Evolutionary conservation across 2,113 vertebrate genomes (phyloP), one percentile per base, ranked within the genome.

Genomic region (Channa argus): DNA sequence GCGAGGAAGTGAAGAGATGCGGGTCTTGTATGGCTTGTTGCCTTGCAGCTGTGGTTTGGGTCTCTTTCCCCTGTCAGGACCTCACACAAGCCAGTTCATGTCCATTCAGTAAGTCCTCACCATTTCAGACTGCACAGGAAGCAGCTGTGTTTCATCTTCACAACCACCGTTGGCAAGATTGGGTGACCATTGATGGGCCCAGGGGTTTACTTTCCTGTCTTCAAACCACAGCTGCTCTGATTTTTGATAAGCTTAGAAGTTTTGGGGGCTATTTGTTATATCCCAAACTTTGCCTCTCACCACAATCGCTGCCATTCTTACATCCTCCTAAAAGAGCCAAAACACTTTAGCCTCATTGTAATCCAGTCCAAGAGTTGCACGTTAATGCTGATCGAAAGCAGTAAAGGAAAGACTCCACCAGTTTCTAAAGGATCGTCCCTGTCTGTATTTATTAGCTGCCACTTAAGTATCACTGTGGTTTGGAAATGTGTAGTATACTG

Each of bases 41-140:
- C 82, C 90, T 83, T 80, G 78, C 90, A 81, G 90, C 86, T 91
- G 88, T 85, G 82, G 82, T 85, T 70, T 60, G 72, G 64, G 53
- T 70, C 64, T 39, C 41, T 14, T 39, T 38, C 37, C 53, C 59
- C 74, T 63, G 52, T 38, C 63, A 71, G 80, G 88, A 89, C 87
- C 73, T 79, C 84, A 85, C 82, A 74, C 76, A 74, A 83, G 76
- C 85, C 74, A 77, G 50, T 72, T 76, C 74, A 45, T 14, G 79
- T 89, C 77, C 79, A 79, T 77, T 81, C 80, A 74, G 63, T 15
- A 5, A 75, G 81, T 77, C 83, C 41, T 83, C 70, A 34, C 52
- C 36, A 8, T 82, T 78, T 80, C 68, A 54, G 51, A 77, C 85
- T 63, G 74, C 49, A 70, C 74, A 72, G 63, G 65, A 70, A 84